A percentile compares a stretch with the other conserved stretches of the same genome.
phyloP scores from a whole-genome alignment of 37 sponge, comb jelly and placozoan genomes.

The Diacarnus erythraeanus region DNA sequence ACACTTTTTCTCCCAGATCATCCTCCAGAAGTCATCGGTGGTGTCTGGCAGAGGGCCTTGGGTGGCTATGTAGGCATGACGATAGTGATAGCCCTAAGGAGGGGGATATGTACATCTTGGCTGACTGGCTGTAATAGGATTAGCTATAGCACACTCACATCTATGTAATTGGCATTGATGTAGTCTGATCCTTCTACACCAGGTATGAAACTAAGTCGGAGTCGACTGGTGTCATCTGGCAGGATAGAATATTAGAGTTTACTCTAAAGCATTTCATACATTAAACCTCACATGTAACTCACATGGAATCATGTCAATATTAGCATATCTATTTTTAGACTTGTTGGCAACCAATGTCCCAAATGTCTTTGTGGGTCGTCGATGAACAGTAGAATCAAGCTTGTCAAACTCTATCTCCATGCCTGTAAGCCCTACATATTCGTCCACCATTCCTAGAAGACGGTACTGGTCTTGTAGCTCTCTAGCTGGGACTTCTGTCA shows the following conservation, averaged over 20 bases:
- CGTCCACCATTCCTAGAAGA: slow-evolving; percentile 32
- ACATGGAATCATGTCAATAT: slow-evolving; percentile 69
- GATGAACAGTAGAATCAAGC: slow-evolving; percentile 34
- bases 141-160: slow-evolving; percentile 64
- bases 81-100: slow-evolving; percentile 66
- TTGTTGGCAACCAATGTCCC: slow-evolving; percentile 53
- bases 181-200: slow-evolving; percentile 94
- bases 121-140: no score
- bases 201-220: slow-evolving; percentile 48
- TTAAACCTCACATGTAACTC: neutral
- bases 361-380: slow-evolving; percentile 3
- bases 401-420: slow-evolving; percentile 58
- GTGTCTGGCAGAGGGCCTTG: slow-evolving; percentile 93
- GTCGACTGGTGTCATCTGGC: slow-evolving; percentile 61
- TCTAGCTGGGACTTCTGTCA: slow-evolving; percentile 80
- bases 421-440: slow-evolving; percentile 13
- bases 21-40: slow-evolving; percentile 87
- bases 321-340: slow-evolving; percentile 74
- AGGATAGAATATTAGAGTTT: neutral
- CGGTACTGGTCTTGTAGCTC: slow-evolving; percentile 67
- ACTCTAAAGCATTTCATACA: neutral
- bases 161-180: slow-evolving; percentile 94
- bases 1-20: slow-evolving; percentile 90
- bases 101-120: neutral
- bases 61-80: slow-evolving; percentile 85